phyloP scores from a whole-genome alignment of 2,888 invertebrate genomes.

The Carcina quercana region DNA sequence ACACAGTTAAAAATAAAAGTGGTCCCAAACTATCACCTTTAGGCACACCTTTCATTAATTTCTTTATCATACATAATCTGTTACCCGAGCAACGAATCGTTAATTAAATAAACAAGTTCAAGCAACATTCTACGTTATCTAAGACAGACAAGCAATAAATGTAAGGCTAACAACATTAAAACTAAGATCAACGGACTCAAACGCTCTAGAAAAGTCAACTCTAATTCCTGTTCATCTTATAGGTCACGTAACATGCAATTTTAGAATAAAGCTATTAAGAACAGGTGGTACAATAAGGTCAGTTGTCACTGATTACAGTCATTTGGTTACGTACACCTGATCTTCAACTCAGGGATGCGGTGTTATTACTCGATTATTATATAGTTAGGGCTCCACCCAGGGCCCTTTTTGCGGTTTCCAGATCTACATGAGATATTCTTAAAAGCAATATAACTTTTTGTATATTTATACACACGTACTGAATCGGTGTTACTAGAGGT shows the following conservation, averaged over 20 bases:
- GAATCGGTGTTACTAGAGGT: too few relatives aligned
- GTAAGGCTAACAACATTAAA: neutral
- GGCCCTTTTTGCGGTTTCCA: constrained; percentile 1
- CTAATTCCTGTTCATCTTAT: constrained; percentile 4
- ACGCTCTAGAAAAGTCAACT: constrained; percentile 4
- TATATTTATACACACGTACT: too few relatives aligned
- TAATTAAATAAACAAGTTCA: too few relatives aligned
- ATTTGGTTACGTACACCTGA: constrained; percentile 20
- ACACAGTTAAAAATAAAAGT: too few relatives aligned
- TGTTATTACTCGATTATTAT: constrained; percentile 3
- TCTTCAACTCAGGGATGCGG: neutral
- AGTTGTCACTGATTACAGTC: constrained; percentile 25
- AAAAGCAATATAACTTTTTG: too few relatives aligned
- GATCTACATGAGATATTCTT: too few relatives aligned
- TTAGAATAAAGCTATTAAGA: constrained; percentile 16
- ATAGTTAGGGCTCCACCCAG: constrained; percentile 1
- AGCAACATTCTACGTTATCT: too few relatives aligned
- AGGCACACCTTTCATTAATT: neutral
- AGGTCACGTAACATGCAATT: constrained; percentile 4
- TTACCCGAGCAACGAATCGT: too few relatives aligned
- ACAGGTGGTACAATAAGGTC: constrained; percentile 30
- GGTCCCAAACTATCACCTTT: neutral
- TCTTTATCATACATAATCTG: too few relatives aligned
- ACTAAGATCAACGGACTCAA: constrained; percentile 2
- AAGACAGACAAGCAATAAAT: neutral